Base-by-base conservation (phyloP, 1,140 invertebrate genomes). In the Agrypnia vestita region DNA sequence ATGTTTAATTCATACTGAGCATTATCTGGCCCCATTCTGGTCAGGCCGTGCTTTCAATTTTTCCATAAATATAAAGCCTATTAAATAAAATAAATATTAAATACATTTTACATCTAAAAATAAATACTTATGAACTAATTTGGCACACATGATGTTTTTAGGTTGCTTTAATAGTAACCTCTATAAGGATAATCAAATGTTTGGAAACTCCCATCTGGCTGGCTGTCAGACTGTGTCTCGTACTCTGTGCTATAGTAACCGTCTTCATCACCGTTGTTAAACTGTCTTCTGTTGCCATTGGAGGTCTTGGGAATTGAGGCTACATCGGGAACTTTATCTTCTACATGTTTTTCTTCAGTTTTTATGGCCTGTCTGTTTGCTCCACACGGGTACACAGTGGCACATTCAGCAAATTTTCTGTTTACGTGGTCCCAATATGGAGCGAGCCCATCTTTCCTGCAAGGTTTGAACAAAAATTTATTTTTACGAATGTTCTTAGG, bases 401-500 rank as follows among this genome's bases (percentile, higher is more conserved):
- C 76, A 47, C 82, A 83, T 13, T 83, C 82, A 6, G 44, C 11
- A 51, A 61, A 83, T n/a, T 47, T 79, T 53, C 73, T 72, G 15
- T 81, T 12, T 6, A 35, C 46, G 35, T 80, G 78, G 76, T 83
- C 80, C 80, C 80, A 83, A 55, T 81, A 83, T 72, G 74, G 72
- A 12, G 80, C 80, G 13, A 83, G 35, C 46, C 79, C 79, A 43
- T 80, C 49, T 51, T 80, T 74, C 62, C 78, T 76, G 55, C 25
- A 72, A 61, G 3, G 6, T 35, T 35, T 6, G 6, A 35, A 35
- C 25, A 35, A 35, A 35, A 3, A 35, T 35, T 35, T 35, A 35
- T 35, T 1, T 35, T 35, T 1, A 35, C 6, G 6, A 3, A 35
- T 35, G 25, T 35, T 6, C 6, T n/a, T n/a, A n/a, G n/a, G n/a